Evolutionary conservation across 2,113 vertebrate genomes (phyloP), one percentile per base, ranked within the genome.

Genomic region (Balaeniceps rex): DNA sequence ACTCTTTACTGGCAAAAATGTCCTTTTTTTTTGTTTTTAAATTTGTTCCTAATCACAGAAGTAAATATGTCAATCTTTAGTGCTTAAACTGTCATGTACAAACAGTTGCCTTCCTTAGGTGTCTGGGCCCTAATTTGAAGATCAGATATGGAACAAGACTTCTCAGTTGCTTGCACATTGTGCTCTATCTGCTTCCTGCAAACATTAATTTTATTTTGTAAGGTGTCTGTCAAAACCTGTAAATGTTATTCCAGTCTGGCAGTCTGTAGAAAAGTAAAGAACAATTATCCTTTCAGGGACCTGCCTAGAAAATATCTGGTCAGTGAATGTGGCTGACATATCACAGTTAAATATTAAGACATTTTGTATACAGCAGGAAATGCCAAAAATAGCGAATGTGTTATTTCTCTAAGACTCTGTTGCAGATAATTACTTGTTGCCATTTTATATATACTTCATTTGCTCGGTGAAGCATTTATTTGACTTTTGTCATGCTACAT

Each of bases 261-360:
- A 84, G 51, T 34, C 47, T 1, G 2, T 19, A 71, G 49, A 55
- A 77, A 77, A 84, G 19, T 19, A 82, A 74, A 69, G 10, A 75
- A 57, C 18, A 52, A 54, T 61, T 47, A 78, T n/a, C 26, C 11
- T 88, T 88, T 82, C 19, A 33, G 40, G 23, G 28, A 57, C 13
- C 51, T 83, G 38, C 76, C 60, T 76, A 70, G 83, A 69, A 94
- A 94, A 72, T 66, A 88, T 25, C 49, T 86, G 92, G 75, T 49
- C 70, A 81, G 72, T 72, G 36, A 69, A 78, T 34, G 69, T 18
- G 38, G 47, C 65, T 93, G 77, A 57, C 24, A 16, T 21, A 13
- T 24, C 22, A 4, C 47, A 24, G 34, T 74, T 92, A 54, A 78
- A 92, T 61, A 76, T 18, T 31, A 28, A 79, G 61, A 52, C 5